Base-by-base conservation (phyloP, 2,888 invertebrate genomes). In the Lypha dubia region DNA sequence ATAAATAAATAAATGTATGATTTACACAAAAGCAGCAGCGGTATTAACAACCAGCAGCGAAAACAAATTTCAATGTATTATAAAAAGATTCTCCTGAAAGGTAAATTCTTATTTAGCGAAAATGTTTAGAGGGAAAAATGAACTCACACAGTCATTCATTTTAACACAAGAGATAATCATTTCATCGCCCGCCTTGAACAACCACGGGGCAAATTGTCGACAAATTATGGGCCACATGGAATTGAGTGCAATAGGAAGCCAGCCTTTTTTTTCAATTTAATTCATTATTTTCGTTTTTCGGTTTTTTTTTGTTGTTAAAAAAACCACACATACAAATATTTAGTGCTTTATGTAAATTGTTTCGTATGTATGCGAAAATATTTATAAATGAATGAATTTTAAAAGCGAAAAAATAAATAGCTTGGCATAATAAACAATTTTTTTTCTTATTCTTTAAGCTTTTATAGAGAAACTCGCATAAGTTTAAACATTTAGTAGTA, bases 151-250 rank as follows among this genome's bases (percentile, higher is more conserved):
- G 81, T 84, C 84, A 84, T 84, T 81, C 63, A 84, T 65, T 81
- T 81, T 79, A 84, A 63, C 70, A 84, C 81, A 84, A 84, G 77
- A 79, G 77, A 84, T 84, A 84, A 84, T 81, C 81, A 81, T 81
- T 81, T 84, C 81, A 81, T 70, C 84, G 74, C 81, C 8, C 24
- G 70, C 71, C 63, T 70, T 71, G 38, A 46, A 58, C 68, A 67
- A 13, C 77, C 56, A 53, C 51, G 38, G 87, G 90, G 90, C 90
- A 90, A 90, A 91, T 91, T 91, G 90, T 89, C 89, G 90, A 91
- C 90, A 90, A 91, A 90, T 90, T 90, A 89, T 88, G 89, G 89
- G 77, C 84, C 81, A 81, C 74, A 90, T 91, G 90, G 89, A 91
- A 91, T 91, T 91, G 88, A 91, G 84, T 81, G 74, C 84, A 84